phyloP scores from a whole-genome alignment of 2,797 vertebrate species.

The Psittacula echo region DNA sequence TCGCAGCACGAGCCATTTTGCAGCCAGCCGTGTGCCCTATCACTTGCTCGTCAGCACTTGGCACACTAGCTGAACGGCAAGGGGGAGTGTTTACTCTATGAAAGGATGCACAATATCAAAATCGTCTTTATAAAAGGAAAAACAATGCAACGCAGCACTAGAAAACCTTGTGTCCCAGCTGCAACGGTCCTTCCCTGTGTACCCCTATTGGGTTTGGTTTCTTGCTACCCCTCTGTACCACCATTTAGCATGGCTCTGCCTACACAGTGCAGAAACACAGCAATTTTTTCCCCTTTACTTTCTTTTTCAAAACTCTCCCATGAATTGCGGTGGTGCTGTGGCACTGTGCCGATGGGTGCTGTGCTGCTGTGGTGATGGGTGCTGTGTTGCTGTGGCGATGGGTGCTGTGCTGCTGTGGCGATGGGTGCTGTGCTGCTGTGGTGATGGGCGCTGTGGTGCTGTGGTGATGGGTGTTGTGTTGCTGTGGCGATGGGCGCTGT shows the following conservation, averaged over 20 bases:
- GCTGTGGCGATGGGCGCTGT: fast-evolving
- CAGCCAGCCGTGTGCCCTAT: not conserved
- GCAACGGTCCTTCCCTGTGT: fast-evolving
- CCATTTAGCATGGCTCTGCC: not conserved
- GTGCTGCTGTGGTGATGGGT: too few species aligned
- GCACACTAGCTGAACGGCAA: fast-evolving
- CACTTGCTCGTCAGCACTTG: fast-evolving
- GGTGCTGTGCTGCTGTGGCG: too few species aligned
- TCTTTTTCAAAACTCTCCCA: not conserved
- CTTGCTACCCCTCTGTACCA: not conserved
- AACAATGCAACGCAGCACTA: fast-evolving
- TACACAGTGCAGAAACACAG: not conserved
- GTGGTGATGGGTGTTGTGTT: too few species aligned
- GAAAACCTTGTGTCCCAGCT: not conserved
- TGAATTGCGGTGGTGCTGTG: fast-evolving
- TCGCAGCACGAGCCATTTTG: not conserved
- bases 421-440: too few species aligned
- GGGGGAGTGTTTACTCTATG: not conserved
- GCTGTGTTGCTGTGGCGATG: too few species aligned
- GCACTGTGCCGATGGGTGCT: too few species aligned
- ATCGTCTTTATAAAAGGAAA: constrained; percentile 40
- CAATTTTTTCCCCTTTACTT: not conserved
- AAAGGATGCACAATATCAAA: constrained; percentile 66
- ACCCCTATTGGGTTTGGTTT: not conserved
- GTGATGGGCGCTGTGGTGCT: too few species aligned